phyloP scores from a whole-genome alignment of 2,888 invertebrate genomes.

The Drosophila merina region DNA sequence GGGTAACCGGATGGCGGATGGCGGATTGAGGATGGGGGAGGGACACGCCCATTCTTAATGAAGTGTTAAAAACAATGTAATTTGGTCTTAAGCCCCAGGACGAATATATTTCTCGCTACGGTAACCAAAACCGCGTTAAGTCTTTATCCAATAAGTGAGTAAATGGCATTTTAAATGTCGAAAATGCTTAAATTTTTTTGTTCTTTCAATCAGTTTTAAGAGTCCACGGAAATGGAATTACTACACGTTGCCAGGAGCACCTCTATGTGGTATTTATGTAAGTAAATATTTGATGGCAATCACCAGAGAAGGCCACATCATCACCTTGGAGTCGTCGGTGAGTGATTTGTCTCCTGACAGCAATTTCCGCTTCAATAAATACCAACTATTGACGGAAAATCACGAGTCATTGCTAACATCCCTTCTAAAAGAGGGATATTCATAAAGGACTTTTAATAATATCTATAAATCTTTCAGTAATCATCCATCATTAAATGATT shows the following conservation, averaged over 20 bases:
- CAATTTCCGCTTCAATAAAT: slow-evolving; percentile 78
- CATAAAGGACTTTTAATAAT: neutral
- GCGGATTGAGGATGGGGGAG: neutral
- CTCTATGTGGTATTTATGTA: neutral
- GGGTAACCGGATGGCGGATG: slow-evolving; percentile 10
- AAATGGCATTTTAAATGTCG: slow-evolving; percentile 67
- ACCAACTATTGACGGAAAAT: slow-evolving; percentile 69
- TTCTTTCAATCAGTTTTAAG: slow-evolving; percentile 66
- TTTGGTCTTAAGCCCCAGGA: slow-evolving; percentile 66
- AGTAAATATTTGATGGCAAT: slow-evolving; percentile 28
- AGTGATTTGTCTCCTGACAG: slow-evolving; percentile 44
- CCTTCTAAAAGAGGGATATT: neutral
- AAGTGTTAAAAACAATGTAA: slow-evolving; percentile 79
- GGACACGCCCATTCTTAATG: slow-evolving; percentile 66
- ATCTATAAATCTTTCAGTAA: neutral
- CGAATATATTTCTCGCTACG: slow-evolving; percentile 52
- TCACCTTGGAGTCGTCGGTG: slow-evolving; percentile 35
- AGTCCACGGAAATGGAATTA: slow-evolving; percentile 57
- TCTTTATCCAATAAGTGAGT: slow-evolving; percentile 13
- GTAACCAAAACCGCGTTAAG: slow-evolving; percentile 51
- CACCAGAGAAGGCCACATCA: slow-evolving; percentile 18
- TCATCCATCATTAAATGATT: too few species aligned
- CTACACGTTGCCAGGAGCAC: slow-evolving; percentile 10
- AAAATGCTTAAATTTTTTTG: slow-evolving; percentile 79
- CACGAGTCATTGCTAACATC: slow-evolving; percentile 62